Conservation (phyloP, 2,888 invertebrate species). For the Schizaphis graminum region DNA sequence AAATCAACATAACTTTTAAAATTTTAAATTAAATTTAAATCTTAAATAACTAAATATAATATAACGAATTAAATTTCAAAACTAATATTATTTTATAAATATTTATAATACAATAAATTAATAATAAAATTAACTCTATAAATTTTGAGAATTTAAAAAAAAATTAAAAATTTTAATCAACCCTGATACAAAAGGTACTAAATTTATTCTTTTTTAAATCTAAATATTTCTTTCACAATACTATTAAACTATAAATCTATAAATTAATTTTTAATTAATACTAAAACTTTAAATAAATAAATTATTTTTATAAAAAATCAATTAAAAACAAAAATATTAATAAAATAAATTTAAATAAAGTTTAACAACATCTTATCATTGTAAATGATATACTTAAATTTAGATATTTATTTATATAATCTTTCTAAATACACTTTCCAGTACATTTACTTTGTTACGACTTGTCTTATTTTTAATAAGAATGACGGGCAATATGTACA, state of each 20-base stretch:
- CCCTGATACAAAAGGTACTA: constrained; percentile 48
- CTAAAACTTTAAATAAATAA: constrained; percentile 28
- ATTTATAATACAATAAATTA: constrained; percentile 32
- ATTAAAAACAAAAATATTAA: too few relatives aligned
- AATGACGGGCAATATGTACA: too few relatives aligned
- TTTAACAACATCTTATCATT: too few relatives aligned
- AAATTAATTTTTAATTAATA: constrained; percentile 22
- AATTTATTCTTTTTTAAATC: neutral
- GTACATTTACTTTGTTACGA: too few relatives aligned
- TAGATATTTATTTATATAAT: too few relatives aligned
- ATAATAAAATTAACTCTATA: constrained; percentile 48
- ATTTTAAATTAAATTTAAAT: constrained; percentile 69
- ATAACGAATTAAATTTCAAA: constrained; percentile 46
- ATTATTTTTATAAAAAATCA: constrained; percentile 47
- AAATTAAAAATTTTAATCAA: constrained; percentile 48
- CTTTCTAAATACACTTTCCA: too few relatives aligned
- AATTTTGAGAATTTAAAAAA: constrained; percentile 43
- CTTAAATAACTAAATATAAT: constrained; percentile 50
- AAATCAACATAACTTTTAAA: constrained; percentile 34
- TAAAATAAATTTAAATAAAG: too few relatives aligned
- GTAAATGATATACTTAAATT: too few relatives aligned
- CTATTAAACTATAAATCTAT: constrained; percentile 32
- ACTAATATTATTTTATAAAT: constrained; percentile 29
- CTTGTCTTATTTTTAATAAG: too few relatives aligned
- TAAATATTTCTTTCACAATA: constrained; percentile 33